Evolutionary conservation across 2,113 vertebrate genomes (phyloP), one percentile per base, ranked within the genome.

Genomic region (Rhizomys pruinosus): DNA sequence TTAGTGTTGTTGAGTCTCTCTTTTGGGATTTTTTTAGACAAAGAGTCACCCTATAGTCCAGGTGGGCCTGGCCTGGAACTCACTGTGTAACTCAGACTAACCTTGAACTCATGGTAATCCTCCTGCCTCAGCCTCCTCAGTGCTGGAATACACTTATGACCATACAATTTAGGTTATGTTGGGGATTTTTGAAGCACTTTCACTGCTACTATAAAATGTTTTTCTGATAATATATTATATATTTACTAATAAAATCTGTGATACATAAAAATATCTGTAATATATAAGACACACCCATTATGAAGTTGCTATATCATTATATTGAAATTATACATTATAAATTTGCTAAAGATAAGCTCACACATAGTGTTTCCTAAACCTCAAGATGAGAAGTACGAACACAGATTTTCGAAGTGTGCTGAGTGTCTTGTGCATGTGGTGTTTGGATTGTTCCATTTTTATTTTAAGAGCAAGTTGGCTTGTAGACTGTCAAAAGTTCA

Each of bases 171-270:
- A 44, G 32, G 5, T 55, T 23, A 52, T 7, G 76, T 12, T 44
- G 20, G 20, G 13, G 81, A 94, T 84, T 88, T n/a, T 42, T 61
- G 13, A 93, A 76, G 61, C 37, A 72, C 6, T 89, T 86, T 13
- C 29, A 76, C 29, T 23, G 44, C 42, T 90, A 76, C n/a, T 23
- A 34, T 15, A 8, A 68, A 42, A 86, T 68, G 5, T 44, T 71
- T 57, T 78, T 55, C 69, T 92, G 78, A 94, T n/a, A 61, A 74
- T 52, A 77, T 79, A 87, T 19, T 71, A 42, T 77, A 34, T 37
- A 73, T 82, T 86, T 89, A 39, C 37, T 71, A 64, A 47, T 4
- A 81, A 84, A 37, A 7, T 68, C 25, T 76, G 55, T 61, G 2
- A 73, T 61, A 68, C 32, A 2, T 16, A 87, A 81, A 74, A 66